Conservation (phyloP, 2,113 vertebrate species). For the Catagonus wagneri region DNA sequence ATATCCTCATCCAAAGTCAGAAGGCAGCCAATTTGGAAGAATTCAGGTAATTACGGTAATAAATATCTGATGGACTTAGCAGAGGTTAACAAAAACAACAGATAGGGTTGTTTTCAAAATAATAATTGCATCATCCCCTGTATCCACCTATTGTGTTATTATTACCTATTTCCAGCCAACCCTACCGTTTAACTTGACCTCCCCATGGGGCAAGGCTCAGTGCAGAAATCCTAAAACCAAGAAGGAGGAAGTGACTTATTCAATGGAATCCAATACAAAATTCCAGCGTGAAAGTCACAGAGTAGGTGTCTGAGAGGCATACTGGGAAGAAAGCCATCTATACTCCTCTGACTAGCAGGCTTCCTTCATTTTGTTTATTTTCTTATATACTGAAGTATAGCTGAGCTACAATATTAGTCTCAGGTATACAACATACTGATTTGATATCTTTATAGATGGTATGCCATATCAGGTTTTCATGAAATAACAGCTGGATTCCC, state of each 20-base stretch:
- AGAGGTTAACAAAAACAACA: background rate
- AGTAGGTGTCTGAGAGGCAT: background rate
- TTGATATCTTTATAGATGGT: too few relatives aligned
- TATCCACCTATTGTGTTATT: background rate
- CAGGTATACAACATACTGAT: too few relatives aligned
- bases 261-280: background rate
- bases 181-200: background rate
- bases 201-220: background rate
- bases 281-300: background rate
- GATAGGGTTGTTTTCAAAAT: background rate
- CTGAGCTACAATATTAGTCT: too few relatives aligned
- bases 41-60: background rate
- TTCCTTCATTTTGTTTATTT: too few relatives aligned
- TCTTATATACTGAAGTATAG: too few relatives aligned
- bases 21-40: background rate
- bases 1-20: background rate
- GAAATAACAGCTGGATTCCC: too few relatives aligned
- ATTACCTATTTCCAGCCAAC: background rate
- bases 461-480: too few relatives aligned
- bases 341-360: background rate
- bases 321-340: background rate
- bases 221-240: background rate
- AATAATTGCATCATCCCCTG: background rate
- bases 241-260: background rate
- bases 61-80: background rate